Evolutionary conservation across 1,140 invertebrate species (phyloP), one percentile per base, ranked within the genome.

Genomic region (Drosophila obscura): DNA sequence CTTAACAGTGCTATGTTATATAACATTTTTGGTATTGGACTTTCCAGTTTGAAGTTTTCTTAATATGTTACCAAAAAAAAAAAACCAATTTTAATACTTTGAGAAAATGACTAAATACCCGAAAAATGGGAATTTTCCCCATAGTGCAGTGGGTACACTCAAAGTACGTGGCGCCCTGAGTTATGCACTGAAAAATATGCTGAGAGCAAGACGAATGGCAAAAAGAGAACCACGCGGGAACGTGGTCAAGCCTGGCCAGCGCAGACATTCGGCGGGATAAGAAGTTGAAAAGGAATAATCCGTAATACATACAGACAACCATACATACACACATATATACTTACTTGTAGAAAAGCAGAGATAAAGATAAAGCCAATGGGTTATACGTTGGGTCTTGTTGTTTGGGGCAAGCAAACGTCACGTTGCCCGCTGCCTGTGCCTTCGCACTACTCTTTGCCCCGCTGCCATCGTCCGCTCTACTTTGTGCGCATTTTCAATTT

Each of bases 151-250:
- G 45, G 31, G 19, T 19, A 19, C 50, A 60, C 64, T 46, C 22
- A 50, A 58, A 50, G 77, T 80, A 73, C 77, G 68, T 85, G 77
- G 77, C 81, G 65, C 73, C 59, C 65, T 64, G 65, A 77, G 82
- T 85, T 85, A 85, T 87, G 81, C 82, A 87, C 69, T 85, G 81
- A 85, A 78, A 85, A 85, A 85, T 80, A n/a, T 44, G 79, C 72
- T 41, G 69, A 73, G 46, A 65, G 60, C 78, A 71, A 78, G 82
- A 85, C 82, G 84, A 85, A 85, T 87, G 74, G 71, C 43, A 26
- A 46, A 28, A 52, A 41, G 44, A 63, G 62, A 28, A 41, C 8
- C 22, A 61, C 55, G 49, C 67, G 67, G 50, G 50, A 75, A 74
- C 72, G 64, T 76, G 78, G 53, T 60, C 62, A 77, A 77, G 53